phyloP scores from a whole-genome alignment of 2,797 vertebrate genomes.

The Falco rusticolus region DNA sequence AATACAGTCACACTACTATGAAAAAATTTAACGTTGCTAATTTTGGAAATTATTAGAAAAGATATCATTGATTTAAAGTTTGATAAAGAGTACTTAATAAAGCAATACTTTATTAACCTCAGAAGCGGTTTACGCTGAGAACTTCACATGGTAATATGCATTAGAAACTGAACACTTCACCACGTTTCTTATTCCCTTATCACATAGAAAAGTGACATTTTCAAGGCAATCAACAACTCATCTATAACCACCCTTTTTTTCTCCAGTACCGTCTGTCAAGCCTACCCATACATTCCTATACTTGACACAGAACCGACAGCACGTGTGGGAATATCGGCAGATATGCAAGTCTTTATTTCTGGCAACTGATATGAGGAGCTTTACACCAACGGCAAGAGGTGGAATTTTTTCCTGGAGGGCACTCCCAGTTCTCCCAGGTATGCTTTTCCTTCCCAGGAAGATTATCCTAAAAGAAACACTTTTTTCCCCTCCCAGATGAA shows the following conservation, averaged over 20 bases:
- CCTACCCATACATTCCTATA: conserved; percentile 7
- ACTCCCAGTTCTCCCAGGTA: conserved; percentile 1
- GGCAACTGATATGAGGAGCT: not conserved
- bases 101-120: not conserved
- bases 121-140: conserved; percentile 23
- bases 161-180: conserved; percentile 33
- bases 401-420: conserved; percentile 10
- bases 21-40: not conserved
- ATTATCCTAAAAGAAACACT: not conserved
- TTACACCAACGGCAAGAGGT: not conserved
- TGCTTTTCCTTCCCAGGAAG: conserved; percentile 5
- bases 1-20: not conserved
- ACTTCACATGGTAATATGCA: not conserved
- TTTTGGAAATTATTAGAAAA: not conserved
- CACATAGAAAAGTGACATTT: conserved; percentile 44
- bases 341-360: conserved; percentile 36
- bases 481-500: not conserved
- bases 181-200: conserved; percentile 22
- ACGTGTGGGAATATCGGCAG: not conserved
- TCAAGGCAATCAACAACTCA: conserved; percentile 50
- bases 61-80: not conserved
- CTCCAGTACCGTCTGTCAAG: conserved; percentile 16
- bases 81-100: not conserved
- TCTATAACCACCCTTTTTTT: conserved; percentile 19
- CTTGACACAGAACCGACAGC: conserved; percentile 41